Evolutionary conservation across 2,888 invertebrate genomes (phyloP).

Genomic region (Ypsolopha scabrella): DNA sequence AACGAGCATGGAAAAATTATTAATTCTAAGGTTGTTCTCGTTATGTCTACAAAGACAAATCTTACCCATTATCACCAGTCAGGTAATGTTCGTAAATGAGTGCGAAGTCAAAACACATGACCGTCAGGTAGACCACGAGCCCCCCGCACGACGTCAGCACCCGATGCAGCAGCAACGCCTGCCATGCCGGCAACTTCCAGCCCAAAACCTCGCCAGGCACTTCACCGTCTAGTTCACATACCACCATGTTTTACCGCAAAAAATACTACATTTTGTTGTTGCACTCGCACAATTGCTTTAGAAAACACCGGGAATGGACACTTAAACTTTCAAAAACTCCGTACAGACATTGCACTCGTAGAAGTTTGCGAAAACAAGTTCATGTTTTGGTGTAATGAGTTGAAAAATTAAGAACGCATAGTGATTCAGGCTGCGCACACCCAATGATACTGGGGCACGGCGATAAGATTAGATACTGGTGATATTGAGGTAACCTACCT

Average conservation of each 20-base stretch:
- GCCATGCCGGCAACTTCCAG: slow-evolving; percentile 52
- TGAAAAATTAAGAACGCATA: slow-evolving; percentile 23
- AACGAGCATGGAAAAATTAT: no score
- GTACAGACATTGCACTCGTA: no score
- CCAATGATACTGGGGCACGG: slow-evolving; percentile 37
- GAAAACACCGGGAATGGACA: no score
- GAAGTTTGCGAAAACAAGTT: no score
- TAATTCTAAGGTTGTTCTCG: neutral
- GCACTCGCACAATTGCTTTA: no score
- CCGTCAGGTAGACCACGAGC: slow-evolving; percentile 73
- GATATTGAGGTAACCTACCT: no score
- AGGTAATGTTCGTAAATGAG: slow-evolving; percentile 74
- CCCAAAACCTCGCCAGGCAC: slow-evolving; percentile 53
- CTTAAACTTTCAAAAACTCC: no score
- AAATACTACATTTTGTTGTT: no score
- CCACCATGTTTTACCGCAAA: slow-evolving; percentile 33
- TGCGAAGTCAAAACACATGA: slow-evolving; percentile 77
- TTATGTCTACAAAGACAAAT: slow-evolving; percentile 25
- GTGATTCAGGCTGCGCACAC: slow-evolving; percentile 29
- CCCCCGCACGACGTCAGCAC: slow-evolving; percentile 62
- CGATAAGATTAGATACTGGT: slow-evolving; percentile 49
- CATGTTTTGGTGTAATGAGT: no score
- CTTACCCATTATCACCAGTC: slow-evolving; percentile 68
- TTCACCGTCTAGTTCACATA: slow-evolving; percentile 51
- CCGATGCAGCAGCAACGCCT: slow-evolving; percentile 47